Evolutionary conservation across 2,888 invertebrate genomes (phyloP).

Genomic region (Conomelus anceps): DNA sequence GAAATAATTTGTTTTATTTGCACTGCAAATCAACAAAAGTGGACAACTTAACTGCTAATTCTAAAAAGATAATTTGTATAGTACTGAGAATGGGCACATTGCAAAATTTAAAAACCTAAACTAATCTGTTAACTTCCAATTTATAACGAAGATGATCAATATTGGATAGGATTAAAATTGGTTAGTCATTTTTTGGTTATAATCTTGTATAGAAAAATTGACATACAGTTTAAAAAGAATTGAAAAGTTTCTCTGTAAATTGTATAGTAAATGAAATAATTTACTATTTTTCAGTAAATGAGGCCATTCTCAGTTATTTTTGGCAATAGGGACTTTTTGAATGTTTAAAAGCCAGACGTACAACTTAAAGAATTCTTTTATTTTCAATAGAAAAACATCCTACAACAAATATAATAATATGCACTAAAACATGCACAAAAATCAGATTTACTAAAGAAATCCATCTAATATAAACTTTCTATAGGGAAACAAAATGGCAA

Average conservation of each 20-base stretch:
- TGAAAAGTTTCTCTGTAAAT: no score
- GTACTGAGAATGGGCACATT: background rate
- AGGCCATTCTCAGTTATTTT: background rate
- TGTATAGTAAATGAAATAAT: background rate
- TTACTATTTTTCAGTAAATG: background rate
- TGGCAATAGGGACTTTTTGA: background rate
- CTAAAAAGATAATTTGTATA: background rate
- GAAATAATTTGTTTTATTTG: background rate
- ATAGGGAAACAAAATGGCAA: constrained; percentile 15
- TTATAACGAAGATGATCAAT: no score
- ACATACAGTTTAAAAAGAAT: no score
- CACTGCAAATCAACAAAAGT: background rate
- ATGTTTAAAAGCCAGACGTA: background rate
- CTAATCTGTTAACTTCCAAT: no score
- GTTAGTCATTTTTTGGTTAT: no score
- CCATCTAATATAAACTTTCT: constrained; percentile 9
- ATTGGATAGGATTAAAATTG: no score
- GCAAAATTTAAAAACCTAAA: no score
- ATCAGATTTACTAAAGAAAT: constrained; percentile 15
- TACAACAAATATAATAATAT: constrained; percentile 32
- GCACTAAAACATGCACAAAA: constrained; percentile 44
- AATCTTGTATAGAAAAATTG: no score
- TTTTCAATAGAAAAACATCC: constrained; percentile 16
- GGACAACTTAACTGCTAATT: no score
- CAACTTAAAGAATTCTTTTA: background rate